Evolutionary conservation across 2,888 invertebrate species (phyloP).

Genomic region (Rhopalosiphum nymphaeae): DNA sequence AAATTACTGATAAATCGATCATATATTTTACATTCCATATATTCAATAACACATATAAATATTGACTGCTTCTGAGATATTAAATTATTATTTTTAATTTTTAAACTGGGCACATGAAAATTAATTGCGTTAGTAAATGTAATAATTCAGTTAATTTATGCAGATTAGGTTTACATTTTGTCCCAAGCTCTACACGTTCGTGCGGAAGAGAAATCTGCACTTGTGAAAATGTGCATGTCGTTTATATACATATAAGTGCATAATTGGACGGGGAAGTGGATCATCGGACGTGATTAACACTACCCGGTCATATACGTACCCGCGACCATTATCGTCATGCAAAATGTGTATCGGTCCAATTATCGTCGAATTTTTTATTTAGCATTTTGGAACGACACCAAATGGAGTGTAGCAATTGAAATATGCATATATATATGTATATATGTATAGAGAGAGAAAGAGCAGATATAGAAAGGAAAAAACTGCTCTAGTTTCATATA

Average conservation of each 20-base stretch:
- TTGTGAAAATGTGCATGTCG: slow-evolving; percentile 8
- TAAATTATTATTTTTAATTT: slow-evolving; percentile 2
- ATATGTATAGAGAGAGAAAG: no score
- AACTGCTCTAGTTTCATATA: slow-evolving; percentile 50
- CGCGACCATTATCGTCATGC: slow-evolving; percentile 6
- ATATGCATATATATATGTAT: not conserved
- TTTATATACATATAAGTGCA: not conserved
- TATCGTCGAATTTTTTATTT: slow-evolving; percentile 13
- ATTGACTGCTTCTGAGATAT: not conserved
- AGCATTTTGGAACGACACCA: slow-evolving; percentile 49
- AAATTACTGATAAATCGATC: not conserved
- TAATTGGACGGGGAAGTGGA: not conserved
- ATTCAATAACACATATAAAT: not conserved
- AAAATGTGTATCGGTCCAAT: slow-evolving; percentile 41
- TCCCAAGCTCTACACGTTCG: not conserved
- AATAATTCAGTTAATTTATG: not conserved
- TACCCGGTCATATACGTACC: not conserved
- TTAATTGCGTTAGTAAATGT: not conserved
- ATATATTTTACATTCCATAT: not conserved
- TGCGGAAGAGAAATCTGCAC: slow-evolving; percentile 42
- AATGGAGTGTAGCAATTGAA: slow-evolving; percentile 55
- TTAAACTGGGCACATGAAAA: not conserved
- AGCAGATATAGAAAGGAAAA: slow-evolving; percentile 9
- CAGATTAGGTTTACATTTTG: slow-evolving; percentile 1
- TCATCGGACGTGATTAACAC: slow-evolving; percentile 46